Evolutionary conservation across 2,888 invertebrate species (phyloP), one percentile per base, ranked within the genome.

Genomic region (Epinotia brunnichana): DNA sequence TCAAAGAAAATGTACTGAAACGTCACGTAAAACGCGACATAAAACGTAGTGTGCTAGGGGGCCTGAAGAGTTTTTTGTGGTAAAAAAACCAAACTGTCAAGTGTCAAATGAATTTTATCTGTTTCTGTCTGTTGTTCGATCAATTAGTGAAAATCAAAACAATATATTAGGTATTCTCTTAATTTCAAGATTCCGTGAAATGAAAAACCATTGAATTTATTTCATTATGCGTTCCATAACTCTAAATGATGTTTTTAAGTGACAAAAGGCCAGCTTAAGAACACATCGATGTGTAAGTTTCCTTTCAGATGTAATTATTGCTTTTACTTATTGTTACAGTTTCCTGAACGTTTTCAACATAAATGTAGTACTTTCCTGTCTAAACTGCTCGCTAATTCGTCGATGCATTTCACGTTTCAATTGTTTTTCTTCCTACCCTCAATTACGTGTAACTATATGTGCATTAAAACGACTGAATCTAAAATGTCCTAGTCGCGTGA

Each of bases 81-180:
- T 29, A 29, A 44, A 61, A 17, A 5, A 19, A 29, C 21, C 19
- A 54, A 15, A 56, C 2, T 3, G 15, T 15, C 4, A 13, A 15
- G 2, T 24, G 11, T 56, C 24, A 24, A 35, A 29, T 57, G 9
- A 24, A n/a, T 29, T 57, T n/a, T n/a, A n/a, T n/a, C n/a, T n/a
- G n/a, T n/a, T 13, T 35, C 57, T 35, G 35, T 59, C 29, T 29
- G 29, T n/a, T n/a, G 10, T 59, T 10, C 15, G n/a, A n/a, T 24
- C n/a, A 57, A 9, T 57, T 29, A 57, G 41, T 29, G 17, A 19
- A 39, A 59, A 39, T 19, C 35, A 59, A 59, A 59, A 59, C 39
- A 59, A 39, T 35, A 59, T 59, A 11, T 59, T 39, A n/a, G 10
- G 29, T 4, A 3, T 59, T 59, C n/a, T 10, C 21, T 56, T 19